phyloP scores from a whole-genome alignment of 2,797 vertebrate species.

The Tadarida brasiliensis region DNA sequence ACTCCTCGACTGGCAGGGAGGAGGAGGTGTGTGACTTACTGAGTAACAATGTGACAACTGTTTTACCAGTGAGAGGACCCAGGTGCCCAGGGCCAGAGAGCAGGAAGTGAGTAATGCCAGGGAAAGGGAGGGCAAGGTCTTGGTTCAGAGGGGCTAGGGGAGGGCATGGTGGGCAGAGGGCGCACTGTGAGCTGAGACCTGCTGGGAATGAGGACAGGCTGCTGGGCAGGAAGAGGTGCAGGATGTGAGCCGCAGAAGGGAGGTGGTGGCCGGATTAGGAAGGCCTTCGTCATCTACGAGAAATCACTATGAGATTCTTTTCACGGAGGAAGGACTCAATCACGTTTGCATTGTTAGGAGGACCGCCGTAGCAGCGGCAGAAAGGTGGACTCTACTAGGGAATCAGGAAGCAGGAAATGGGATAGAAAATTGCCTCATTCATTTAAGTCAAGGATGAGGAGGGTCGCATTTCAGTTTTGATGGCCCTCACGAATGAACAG shows the following conservation, averaged over 20 bases:
- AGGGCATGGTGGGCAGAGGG: neutral
- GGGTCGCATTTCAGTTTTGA: neutral
- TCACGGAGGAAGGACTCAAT: neutral
- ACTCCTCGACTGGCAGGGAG: neutral
- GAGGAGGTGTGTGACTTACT: neutral
- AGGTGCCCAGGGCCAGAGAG: neutral
- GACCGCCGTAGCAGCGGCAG: neutral
- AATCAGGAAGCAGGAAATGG: neutral
- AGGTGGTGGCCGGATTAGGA: neutral
- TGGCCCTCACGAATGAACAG: neutral
- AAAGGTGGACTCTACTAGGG: neutral
- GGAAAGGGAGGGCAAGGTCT: neutral
- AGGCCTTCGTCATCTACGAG: neutral
- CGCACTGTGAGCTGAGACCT: neutral
- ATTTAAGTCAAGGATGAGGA: neutral
- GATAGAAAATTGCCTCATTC: neutral
- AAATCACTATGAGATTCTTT: neutral
- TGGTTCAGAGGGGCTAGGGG: neutral
- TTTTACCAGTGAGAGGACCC: neutral
- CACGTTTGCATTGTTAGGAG: neutral
- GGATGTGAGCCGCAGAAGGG: neutral
- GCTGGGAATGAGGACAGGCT: neutral
- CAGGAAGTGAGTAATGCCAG: constrained; percentile 16
- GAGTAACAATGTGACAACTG: neutral
- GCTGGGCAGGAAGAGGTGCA: neutral